Base-by-base conservation (phyloP, 2,888 invertebrate genomes). In the Epirrhoe tristata region DNA sequence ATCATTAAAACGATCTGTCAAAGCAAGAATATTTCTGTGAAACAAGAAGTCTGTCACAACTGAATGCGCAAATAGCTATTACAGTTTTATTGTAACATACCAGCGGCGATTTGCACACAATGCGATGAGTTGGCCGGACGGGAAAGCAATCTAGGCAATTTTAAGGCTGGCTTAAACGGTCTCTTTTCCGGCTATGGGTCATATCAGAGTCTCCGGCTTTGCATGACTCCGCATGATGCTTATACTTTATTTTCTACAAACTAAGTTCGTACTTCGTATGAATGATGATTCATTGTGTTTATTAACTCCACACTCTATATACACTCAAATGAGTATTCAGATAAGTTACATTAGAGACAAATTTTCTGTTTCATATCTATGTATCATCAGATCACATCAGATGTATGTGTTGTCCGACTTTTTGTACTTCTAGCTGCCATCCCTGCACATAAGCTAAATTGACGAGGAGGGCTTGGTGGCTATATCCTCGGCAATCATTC, bases 401-500 rank as follows among this genome's bases (percentile, higher is more conserved):
- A n/a, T n/a, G n/a, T n/a, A n/a, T n/a, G n/a, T 5, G 14, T 48
- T 48, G 8, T 53, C 55, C 46, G 52, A n/a, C 59, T 56, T 56
- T 50, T 51, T 5, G 17, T 10, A n/a, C 48, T 39, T 34, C 12
- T 6, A 12, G 6, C 5, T 31, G 31, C 10, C 63, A 53, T 31
- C 67, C 14, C 54, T 63, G 56, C 14, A 55, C 46, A 36, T 53
- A 63, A 58, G 46, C 34, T n/a, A 63, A 63, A 63, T 62, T 60
- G 63, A 39, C 14, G 58, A 54, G 34, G 52, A 58, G 56, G 65
- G 62, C 60, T 58, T 53, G 51, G 54, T 61, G 36, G 58, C 58
- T 36, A 59, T 65, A 65, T 63, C 60, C 71, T 70, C 68, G 34
- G 51, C 78, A 83, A 87, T 88, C 85, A 84, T 87, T 78, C 85